A percentile compares a stretch with the other conserved stretches of the same genome.
These are phyloP conservation scores for Notarius lentiginosus DNA, from an alignment of 2,113 vertebrate genomes.

Conservation along the genomic window DNA sequence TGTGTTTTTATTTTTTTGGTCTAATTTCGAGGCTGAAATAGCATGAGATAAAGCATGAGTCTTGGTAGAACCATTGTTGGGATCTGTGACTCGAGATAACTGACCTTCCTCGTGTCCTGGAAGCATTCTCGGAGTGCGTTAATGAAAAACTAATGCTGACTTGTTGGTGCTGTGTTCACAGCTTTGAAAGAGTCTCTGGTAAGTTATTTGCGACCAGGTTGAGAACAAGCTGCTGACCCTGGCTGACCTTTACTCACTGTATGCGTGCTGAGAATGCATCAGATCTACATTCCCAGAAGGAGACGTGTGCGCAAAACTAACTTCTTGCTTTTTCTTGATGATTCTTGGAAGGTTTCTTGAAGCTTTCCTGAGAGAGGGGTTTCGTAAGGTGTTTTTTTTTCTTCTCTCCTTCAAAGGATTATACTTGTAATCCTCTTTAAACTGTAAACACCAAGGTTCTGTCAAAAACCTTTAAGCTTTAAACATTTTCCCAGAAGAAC, in stretches of 20 bases:
- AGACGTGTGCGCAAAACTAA: neutral
- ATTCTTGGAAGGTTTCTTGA: neutral
- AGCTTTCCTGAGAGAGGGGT: neutral
- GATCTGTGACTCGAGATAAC: neutral
- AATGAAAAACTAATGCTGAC: neutral
- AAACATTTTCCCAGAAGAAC: neutral
- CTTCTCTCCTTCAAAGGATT: neutral
- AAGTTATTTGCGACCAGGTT: constrained; percentile 4
- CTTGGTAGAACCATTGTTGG: neutral
- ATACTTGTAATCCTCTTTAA: neutral
- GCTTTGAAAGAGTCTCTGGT: neutral
- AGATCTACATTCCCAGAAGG: constrained; percentile 12
- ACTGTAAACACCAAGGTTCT: neutral
- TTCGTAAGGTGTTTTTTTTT: neutral
- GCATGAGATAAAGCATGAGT: neutral
- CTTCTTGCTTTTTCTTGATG: neutral
- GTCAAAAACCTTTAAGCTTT: neutral
- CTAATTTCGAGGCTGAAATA: neutral
- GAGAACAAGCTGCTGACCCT: neutral
- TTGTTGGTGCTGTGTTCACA: neutral
- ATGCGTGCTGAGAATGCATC: constrained; percentile 25
- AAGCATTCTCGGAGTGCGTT: neutral
- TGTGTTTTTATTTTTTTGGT: no score
- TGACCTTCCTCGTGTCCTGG: neutral
- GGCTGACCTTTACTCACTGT: constrained; percentile 10